Conservation (phyloP, 2,113 vertebrate genomes). For the Eclectus roratus region DNA sequence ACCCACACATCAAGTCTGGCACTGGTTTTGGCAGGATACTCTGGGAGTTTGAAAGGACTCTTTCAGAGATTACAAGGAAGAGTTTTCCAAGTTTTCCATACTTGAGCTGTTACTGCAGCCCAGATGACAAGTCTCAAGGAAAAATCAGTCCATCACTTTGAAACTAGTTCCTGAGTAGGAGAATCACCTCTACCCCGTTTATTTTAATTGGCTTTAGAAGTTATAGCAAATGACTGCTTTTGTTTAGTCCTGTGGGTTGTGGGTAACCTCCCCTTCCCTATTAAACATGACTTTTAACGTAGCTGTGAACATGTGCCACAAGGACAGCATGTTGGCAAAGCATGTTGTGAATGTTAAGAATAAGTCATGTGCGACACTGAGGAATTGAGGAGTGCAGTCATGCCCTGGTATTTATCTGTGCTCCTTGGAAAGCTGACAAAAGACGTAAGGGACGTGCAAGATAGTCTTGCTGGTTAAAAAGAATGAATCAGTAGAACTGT, state of each 20-base stretch:
- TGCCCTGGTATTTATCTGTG: not conserved
- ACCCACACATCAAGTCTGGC: not conserved
- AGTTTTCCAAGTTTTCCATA: not conserved
- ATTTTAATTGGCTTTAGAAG: not conserved
- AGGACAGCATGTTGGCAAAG: not conserved
- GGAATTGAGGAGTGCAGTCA: not conserved
- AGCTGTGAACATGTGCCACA: not conserved
- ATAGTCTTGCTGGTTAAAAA: not conserved
- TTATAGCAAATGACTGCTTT: not conserved
- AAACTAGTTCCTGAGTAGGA: not conserved
- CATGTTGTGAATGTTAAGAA: rapidly evolving
- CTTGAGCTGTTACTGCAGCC: not conserved
- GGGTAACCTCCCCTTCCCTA: not conserved
- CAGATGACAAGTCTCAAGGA: not conserved
- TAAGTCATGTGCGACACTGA: not conserved
- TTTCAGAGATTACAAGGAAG: not conserved
- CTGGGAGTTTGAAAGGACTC: not conserved
- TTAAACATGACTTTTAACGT: not conserved
- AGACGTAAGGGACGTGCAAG: not conserved
- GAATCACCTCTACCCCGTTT: not conserved
- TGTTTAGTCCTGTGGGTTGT: not conserved
- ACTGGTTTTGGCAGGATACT: not conserved
- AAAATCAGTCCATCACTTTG: not conserved
- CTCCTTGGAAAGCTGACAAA: not conserved
- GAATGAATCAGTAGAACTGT: not conserved